Evolutionary conservation across 2,888 invertebrate species (phyloP).

Genomic region (Volucella inanis): DNA sequence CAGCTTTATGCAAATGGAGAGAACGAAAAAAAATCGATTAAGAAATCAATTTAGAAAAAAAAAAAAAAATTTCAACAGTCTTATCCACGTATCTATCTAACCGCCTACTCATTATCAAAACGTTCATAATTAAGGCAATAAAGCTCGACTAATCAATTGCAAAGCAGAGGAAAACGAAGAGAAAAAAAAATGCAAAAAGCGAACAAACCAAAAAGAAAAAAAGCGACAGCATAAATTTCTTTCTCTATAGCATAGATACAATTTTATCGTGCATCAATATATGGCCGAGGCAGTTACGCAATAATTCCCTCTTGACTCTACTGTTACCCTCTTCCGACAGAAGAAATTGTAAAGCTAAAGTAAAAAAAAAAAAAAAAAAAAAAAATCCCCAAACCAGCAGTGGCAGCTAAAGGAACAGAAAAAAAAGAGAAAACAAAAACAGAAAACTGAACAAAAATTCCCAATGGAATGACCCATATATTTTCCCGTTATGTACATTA

Average conservation of each 20-base stretch:
- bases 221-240: constrained; percentile 59
- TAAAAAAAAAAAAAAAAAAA: constrained; percentile 68
- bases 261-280: constrained; percentile 68
- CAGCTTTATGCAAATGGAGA: not conserved
- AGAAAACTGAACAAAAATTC: constrained; percentile 77
- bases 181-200: not conserved
- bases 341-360: constrained; percentile 17
- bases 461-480: constrained; percentile 83
- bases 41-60: constrained; percentile 51
- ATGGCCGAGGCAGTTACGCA: constrained; percentile 69
- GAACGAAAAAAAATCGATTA: constrained; percentile 19
- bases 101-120: constrained; percentile 23
- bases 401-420: constrained; percentile 38
- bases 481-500: constrained; percentile 75
- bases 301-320: constrained; percentile 58
- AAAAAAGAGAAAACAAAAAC: constrained; percentile 23
- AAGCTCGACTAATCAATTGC: constrained; percentile 67
- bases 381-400: constrained; percentile 48
- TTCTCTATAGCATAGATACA: constrained; percentile 54
- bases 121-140: constrained; percentile 71
- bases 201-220: constrained; percentile 1
- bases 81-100: constrained; percentile 6
- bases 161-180: constrained; percentile 28
- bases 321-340: constrained; percentile 7
- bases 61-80: constrained; percentile 32